Conservation (phyloP, 1,140 invertebrate genomes). For the Aethina tumida region DNA sequence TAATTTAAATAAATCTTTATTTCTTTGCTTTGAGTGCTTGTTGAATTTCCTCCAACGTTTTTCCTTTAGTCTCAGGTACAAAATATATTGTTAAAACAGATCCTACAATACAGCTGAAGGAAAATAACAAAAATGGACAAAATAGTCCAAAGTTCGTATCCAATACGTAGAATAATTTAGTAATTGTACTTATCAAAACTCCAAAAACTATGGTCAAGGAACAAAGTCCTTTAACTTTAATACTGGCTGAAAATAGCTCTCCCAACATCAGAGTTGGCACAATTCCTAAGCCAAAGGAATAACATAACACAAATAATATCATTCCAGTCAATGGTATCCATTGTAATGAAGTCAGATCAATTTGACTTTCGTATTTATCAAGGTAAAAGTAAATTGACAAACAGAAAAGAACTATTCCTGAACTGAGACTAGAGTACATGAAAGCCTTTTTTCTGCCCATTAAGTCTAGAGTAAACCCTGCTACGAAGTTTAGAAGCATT, state of each 20-base stretch:
- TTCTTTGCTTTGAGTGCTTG: constrained; percentile 61
- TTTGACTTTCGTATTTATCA: constrained; percentile 13
- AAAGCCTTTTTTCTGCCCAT: constrained; percentile 18
- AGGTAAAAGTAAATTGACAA: constrained; percentile 38
- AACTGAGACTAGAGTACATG: constrained; percentile 16
- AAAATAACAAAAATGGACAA: constrained; percentile 74
- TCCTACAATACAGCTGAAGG: constrained; percentile 56
- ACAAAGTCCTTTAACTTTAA: constrained; percentile 26
- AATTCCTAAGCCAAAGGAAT: constrained; percentile 26
- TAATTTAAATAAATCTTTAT: no score
- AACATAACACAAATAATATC: constrained; percentile 23
- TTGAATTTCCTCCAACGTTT: constrained; percentile 81
- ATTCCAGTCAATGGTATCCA: constrained; percentile 27
- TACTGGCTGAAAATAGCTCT: constrained; percentile 30
- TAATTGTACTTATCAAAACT: constrained; percentile 29
- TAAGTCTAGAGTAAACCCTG: constrained; percentile 5
- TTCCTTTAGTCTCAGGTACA: constrained; percentile 85
- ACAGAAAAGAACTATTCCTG: constrained; percentile 25
- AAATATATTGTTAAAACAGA: constrained; percentile 66
- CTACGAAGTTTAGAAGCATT: constrained; percentile 56
- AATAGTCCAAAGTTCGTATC: constrained; percentile 48
- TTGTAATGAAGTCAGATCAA: constrained; percentile 25
- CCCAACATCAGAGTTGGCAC: constrained; percentile 30
- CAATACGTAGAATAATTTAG: constrained; percentile 32
- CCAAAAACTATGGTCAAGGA: constrained; percentile 20